Base-by-base conservation (phyloP, 2,888 invertebrate genomes). In the Galerucella pusilla region DNA sequence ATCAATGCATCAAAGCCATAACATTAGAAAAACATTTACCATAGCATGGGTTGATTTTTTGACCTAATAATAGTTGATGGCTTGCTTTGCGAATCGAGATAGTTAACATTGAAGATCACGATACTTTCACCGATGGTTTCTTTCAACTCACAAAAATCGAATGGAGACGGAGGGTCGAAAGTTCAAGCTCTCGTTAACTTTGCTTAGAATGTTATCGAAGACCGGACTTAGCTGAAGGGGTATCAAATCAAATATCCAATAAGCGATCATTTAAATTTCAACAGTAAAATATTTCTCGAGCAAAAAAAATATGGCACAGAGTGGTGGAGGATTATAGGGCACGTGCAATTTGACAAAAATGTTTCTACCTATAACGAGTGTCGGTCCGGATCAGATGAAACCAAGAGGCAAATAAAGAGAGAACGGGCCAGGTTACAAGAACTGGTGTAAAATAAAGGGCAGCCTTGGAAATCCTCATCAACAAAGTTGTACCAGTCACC, bases 131-230 rank as follows among this genome's bases (percentile, higher is more conserved):
- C 64, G 10, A 20, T 65, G 59, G 65, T 71, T 71, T 71, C 71
- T 71, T 65, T 71, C 64, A 46, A 65, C 65, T 71, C 71, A 71
- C 71, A 65, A 71, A 71, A 71, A 71, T 71, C 57, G 65, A 71
- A 63, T 57, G 25, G 64, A 63, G 71, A 64, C 64, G 54, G 65
- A 42, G 71, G 71, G 71, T 71, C 71, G 71, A 71, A 71, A 71
- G 71, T 71, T 71, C 71, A 71, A 54, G 28, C 57, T 49, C 71
- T 71, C 64, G 46, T 63, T 63, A 52, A 35, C 63, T 63, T 28
- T 45, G 42, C 42, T 63, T 65, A 65, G 20, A 65, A 46, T 65
- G 16, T 65, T 42, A 65, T 46, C 11, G 16, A 46, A 57, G 16
- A 57, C 57, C 57, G 57, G 16, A 11, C 20, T 57, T 16, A 20